phyloP scores from a whole-genome alignment of 2,797 vertebrate species.

The Bradypodion ventrale region DNA sequence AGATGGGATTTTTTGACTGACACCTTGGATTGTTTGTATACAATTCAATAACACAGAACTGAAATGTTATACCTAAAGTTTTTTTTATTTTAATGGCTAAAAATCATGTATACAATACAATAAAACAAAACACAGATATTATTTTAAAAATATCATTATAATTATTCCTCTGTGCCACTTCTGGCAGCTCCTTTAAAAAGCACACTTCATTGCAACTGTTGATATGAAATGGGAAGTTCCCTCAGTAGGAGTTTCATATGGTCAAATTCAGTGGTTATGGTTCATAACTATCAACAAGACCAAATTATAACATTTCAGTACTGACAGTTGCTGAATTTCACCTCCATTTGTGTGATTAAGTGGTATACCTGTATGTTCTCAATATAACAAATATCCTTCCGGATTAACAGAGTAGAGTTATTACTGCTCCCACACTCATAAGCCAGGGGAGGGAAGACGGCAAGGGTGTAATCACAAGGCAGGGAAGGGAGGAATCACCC shows the following conservation, averaged over 20 bases:
- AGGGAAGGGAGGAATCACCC: too few species aligned
- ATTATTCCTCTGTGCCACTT: not conserved
- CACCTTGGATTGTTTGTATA: not conserved
- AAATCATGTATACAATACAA: conserved; percentile 10
- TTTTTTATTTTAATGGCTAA: not conserved
- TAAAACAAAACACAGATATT: conserved; percentile 15
- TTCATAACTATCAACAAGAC: conserved; percentile 23
- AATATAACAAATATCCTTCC: not conserved
- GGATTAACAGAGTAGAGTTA: not conserved
- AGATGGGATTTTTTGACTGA: not conserved
- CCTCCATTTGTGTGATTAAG: conserved; percentile 8
- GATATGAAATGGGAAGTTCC: conserved; percentile 5
- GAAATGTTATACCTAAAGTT: not conserved
- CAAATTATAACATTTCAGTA: conserved; percentile 19
- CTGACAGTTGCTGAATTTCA: conserved; percentile 12
- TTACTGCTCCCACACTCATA: not conserved
- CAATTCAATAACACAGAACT: not conserved
- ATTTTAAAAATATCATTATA: not conserved
- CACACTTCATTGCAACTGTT: conserved; percentile 15
- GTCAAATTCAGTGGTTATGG: conserved; percentile 23
- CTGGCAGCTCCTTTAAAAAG: conserved; percentile 8
- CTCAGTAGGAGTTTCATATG: conserved; percentile 8
- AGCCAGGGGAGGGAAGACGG: too few species aligned
- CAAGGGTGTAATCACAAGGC: too few species aligned
- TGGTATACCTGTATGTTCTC: not conserved